phyloP scores from a whole-genome alignment of 2,888 invertebrate genomes.

The Oscheius sp. region DNA sequence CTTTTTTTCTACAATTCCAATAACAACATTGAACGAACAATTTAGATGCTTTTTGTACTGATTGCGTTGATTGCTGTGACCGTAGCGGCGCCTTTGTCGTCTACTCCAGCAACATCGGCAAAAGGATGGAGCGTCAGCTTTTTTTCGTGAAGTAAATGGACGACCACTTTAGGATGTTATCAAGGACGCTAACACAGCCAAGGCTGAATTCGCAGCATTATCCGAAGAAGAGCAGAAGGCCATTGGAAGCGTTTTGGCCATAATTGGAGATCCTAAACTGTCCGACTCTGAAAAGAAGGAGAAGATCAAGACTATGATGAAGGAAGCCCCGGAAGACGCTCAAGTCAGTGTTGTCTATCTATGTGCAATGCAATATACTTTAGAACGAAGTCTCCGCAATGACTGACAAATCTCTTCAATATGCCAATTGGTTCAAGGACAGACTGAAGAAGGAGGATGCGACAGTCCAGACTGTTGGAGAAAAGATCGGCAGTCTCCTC shows the following conservation, averaged over 20 bases:
- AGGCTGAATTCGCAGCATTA: not conserved
- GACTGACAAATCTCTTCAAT: not conserved
- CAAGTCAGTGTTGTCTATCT: too few relatives aligned
- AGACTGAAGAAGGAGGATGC: conserved; percentile 21
- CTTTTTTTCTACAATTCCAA: not conserved
- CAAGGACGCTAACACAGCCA: conserved; percentile 25
- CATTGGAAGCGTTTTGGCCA: not conserved
- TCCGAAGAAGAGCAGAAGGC: conserved; percentile 1
- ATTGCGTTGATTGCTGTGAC: not conserved
- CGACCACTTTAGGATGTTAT: conserved; percentile 9
- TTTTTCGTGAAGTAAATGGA: not conserved
- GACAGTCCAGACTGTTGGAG: not conserved
- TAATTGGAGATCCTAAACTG: not conserved
- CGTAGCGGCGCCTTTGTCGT: not conserved
- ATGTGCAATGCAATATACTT: too few relatives aligned
- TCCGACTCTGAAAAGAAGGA: conserved; percentile 14
- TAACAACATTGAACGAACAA: not conserved
- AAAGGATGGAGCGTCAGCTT: not conserved
- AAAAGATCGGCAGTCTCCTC: not conserved
- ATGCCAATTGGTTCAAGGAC: not conserved
- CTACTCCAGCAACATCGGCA: not conserved
- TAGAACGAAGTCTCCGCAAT: conserved; percentile 5
- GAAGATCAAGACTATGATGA: conserved; percentile 3
- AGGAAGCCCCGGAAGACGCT: conserved; percentile 2
- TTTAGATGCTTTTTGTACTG: conserved; percentile 23